Evolutionary conservation across 2,797 vertebrate genomes (phyloP).

Genomic region (Tarsius wallacei): DNA sequence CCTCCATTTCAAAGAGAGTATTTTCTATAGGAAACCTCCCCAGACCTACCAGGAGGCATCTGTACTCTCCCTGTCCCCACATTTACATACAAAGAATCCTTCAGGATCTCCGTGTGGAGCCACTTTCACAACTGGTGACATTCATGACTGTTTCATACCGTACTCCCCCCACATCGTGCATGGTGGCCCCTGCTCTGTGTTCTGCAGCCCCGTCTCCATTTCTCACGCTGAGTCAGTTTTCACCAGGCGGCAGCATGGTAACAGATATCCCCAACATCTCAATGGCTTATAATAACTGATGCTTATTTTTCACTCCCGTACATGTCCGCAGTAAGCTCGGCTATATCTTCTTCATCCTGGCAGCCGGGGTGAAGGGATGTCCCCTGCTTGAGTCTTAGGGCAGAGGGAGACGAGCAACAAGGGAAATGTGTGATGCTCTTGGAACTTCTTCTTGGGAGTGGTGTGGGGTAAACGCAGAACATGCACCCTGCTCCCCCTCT

Average conservation of each 20-base stretch:
- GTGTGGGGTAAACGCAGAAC: no score
- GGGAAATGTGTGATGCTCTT: not conserved
- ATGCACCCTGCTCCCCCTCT: no score
- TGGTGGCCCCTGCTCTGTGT: not conserved
- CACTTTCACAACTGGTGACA: not conserved
- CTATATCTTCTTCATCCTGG: not conserved
- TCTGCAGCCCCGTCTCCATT: not conserved
- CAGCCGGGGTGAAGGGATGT: not conserved
- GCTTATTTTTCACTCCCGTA: not conserved
- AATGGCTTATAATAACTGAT: not conserved
- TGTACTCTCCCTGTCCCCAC: not conserved
- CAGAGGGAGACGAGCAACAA: not conserved
- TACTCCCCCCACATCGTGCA: not conserved
- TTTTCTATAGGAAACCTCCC: not conserved
- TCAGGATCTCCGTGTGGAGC: not conserved
- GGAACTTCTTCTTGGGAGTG: not conserved
- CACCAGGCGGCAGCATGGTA: not conserved
- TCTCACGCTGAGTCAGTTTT: not conserved
- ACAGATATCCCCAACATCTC: not conserved
- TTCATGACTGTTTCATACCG: not conserved
- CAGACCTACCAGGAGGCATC: not conserved
- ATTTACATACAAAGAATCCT: not conserved
- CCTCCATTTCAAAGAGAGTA: conserved; percentile 1
- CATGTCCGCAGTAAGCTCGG: not conserved
- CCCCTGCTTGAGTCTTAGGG: not conserved